These are phyloP conservation scores for Gymnoscopelus microlampas DNA, from an alignment of 2,797 vertebrate genomes.

Conservation along the genomic window DNA sequence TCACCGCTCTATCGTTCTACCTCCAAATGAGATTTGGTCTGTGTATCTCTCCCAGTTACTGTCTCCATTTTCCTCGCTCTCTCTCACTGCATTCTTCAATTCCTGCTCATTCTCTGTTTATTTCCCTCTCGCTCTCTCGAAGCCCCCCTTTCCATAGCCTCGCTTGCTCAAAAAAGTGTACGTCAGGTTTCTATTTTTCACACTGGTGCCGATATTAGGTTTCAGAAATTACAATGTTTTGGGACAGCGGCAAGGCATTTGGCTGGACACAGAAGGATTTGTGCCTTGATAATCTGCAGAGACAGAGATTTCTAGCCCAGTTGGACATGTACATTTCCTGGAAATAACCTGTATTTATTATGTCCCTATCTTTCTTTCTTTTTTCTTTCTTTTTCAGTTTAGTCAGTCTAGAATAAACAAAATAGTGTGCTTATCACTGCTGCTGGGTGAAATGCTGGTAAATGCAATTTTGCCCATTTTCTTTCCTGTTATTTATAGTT, in stretches of 20 bases:
- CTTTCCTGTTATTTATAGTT: too few species aligned
- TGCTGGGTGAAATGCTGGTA: neutral
- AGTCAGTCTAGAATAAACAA: constrained; percentile 1
- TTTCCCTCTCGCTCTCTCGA: neutral
- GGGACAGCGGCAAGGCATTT: constrained; percentile 39
- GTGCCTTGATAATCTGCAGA: constrained; percentile 34
- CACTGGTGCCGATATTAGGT: constrained; percentile 64
- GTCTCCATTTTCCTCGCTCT: constrained; percentile 38
- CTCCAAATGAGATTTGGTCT: constrained; percentile 60
- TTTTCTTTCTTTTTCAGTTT: constrained; percentile 6
- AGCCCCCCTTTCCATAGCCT: constrained; percentile 25
- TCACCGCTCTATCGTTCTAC: constrained; percentile 54
- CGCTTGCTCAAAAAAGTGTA: constrained; percentile 16
- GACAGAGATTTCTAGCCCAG: constrained; percentile 31
- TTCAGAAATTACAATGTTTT: constrained; percentile 64
- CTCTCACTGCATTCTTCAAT: constrained; percentile 12
- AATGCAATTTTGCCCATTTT: too few species aligned
- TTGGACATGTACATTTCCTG: neutral
- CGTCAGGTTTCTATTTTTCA: constrained; percentile 46
- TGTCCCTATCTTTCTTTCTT: constrained; percentile 16
- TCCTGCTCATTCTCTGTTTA: constrained; percentile 20
- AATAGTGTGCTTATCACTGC: neutral
- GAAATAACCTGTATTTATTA: neutral
- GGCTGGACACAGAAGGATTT: constrained; percentile 35
- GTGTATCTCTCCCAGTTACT: constrained; percentile 23